A percentile compares a stretch with the other conserved stretches of the same genome.
These are phyloP conservation scores for rat (Rattus norvegicus) DNA, from an alignment of 2,113 vertebrate genomes.

Conservation along the genomic window DNA sequence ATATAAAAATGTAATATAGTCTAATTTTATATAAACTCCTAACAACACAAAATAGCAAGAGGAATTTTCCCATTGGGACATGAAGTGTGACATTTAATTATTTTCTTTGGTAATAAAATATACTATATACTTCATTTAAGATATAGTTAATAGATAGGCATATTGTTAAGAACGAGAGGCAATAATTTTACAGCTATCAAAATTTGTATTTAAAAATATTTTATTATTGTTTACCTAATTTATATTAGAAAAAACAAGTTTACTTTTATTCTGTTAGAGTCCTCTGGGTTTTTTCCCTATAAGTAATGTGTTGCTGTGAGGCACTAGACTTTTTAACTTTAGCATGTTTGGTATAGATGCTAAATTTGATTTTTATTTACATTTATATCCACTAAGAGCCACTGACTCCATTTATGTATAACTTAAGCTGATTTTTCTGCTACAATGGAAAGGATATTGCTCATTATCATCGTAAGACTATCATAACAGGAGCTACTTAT, in stretches of 20 bases:
- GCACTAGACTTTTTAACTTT: background rate
- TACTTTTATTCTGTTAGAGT: background rate
- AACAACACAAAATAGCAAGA: background rate
- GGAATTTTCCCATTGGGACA: background rate
- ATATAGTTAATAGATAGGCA: background rate
- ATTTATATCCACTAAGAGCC: background rate
- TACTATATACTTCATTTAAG: background rate
- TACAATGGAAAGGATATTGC: background rate
- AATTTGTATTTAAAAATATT: background rate
- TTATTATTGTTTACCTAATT: background rate
- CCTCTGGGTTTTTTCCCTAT: background rate
- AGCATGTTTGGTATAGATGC: background rate
- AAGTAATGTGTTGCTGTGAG: background rate
- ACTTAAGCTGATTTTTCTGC: background rate
- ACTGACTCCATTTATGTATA: background rate
- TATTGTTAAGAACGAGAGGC: background rate
- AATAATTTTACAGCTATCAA: background rate
- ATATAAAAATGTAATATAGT: background rate
- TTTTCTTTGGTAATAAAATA: slow-evolving; percentile 19
- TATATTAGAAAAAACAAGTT: background rate
- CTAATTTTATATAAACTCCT: background rate
- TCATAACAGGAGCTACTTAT: too few relatives aligned
- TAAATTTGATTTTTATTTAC: background rate
- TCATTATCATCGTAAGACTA: too few relatives aligned
- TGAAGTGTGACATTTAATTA: background rate